Percentiles rank a stretch among this genome's conserved stretches.
Evolutionary conservation across 2,113 vertebrate genomes (phyloP).

Genomic region (Microcebus lehilahytsara): DNA sequence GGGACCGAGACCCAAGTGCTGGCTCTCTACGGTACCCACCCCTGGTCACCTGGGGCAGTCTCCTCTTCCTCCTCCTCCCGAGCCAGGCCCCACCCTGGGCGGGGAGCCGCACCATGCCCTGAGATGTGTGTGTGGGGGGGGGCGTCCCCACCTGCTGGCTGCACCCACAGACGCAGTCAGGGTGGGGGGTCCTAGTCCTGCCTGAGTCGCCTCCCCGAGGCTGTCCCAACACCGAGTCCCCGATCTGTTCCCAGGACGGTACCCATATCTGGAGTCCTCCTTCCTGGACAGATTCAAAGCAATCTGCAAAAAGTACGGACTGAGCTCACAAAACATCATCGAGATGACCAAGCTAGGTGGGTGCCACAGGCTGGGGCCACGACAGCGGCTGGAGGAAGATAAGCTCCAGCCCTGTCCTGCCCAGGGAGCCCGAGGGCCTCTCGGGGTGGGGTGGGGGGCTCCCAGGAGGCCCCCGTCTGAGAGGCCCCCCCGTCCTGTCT

Average conservation of each 20-base stretch:
- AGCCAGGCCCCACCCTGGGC: too few species aligned
- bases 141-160: not conserved
- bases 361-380: rapidly evolving
- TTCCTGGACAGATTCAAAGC: not conserved
- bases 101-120: not conserved
- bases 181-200: not conserved
- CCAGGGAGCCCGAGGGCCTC: too few species aligned
- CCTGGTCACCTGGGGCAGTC: too few species aligned
- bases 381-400: not conserved
- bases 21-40: not conserved
- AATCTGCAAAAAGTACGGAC: not conserved
- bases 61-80: too few species aligned
- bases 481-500: not conserved
- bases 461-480: not conserved
- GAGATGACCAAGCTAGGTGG: not conserved
- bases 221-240: not conserved
- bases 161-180: not conserved
- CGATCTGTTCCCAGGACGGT: not conserved
- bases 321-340: not conserved
- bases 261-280: rapidly evolving
- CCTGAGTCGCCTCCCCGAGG: not conserved
- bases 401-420: not conserved
- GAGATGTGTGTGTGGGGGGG: not conserved
- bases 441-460: too few species aligned
- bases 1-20: rapidly evolving